These are phyloP conservation scores for Graptemys geographica DNA, from an alignment of 2,797 vertebrate genomes.

Conservation along the genomic window DNA sequence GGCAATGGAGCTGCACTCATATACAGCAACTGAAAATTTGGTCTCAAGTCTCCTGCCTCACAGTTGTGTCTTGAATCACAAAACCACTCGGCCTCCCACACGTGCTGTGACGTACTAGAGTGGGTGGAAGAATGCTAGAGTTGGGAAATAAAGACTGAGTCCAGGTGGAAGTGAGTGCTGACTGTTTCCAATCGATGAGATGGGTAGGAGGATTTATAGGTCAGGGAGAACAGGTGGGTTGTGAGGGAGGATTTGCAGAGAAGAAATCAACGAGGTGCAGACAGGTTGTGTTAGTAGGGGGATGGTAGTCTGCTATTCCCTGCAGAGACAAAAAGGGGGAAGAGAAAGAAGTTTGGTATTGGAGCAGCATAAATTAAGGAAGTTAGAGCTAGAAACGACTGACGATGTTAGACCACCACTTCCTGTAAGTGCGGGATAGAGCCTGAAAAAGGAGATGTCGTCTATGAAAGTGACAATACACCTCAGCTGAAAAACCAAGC, in stretches of 20 bases:
- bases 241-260: neutral
- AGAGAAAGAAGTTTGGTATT: neutral
- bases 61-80: neutral
- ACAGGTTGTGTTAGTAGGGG: neutral
- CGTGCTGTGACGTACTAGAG: neutral
- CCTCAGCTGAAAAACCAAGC: fast-evolving
- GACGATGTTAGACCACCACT: neutral
- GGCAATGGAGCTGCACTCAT: neutral
- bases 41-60: neutral
- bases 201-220: neutral
- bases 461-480: neutral
- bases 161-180: neutral
- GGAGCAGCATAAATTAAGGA: neutral
- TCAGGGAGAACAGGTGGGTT: fast-evolving
- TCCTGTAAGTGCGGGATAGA: neutral
- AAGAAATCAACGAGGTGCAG: neutral
- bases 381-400: fast-evolving
- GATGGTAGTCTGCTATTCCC: neutral
- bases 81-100: neutral
- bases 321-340: neutral
- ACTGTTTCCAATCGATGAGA: neutral
- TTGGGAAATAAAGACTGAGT: neutral
- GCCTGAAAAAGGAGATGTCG: neutral
- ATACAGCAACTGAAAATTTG: neutral
- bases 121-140: neutral